These are phyloP conservation scores for Xerus rutilus DNA, from an alignment of 2,797 vertebrate species.

Conservation along the genomic window DNA sequence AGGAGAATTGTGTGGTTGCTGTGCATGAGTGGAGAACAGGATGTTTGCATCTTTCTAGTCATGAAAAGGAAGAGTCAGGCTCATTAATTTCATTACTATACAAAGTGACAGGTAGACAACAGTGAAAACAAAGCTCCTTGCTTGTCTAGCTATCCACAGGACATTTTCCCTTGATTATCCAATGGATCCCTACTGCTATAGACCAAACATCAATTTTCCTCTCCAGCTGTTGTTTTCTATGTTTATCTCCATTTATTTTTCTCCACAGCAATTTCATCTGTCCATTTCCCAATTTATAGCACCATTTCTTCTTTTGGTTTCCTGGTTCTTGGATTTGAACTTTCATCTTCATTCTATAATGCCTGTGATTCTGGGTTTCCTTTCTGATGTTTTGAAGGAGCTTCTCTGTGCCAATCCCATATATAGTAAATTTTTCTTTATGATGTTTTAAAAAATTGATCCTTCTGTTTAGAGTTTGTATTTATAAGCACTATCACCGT, in stretches of 20 bases:
- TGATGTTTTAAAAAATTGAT: not conserved
- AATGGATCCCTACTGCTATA: not conserved
- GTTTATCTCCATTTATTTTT: constrained; percentile 41
- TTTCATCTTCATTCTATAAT: constrained; percentile 14
- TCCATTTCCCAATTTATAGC: constrained; percentile 3
- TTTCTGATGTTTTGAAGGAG: not conserved
- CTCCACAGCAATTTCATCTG: constrained; percentile 32
- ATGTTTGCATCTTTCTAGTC: constrained; percentile 7
- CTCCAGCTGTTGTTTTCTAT: constrained; percentile 51
- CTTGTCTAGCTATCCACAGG: constrained; percentile 40
- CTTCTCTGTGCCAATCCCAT: not conserved
- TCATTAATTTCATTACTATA: constrained; percentile 77
- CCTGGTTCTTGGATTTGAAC: not conserved
- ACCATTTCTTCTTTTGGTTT: constrained; percentile 44
- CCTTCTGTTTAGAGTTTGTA: not conserved
- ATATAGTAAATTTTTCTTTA: not conserved
- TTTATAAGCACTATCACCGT: not conserved
- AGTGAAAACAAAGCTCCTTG: constrained; percentile 47
- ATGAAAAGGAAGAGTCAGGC: constrained; percentile 56
- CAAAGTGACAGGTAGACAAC: constrained; percentile 70
- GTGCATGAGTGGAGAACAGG: constrained; percentile 12
- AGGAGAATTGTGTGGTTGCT: constrained; percentile 40
- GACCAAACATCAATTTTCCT: constrained; percentile 57
- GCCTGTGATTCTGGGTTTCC: not conserved
- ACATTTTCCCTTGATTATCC: constrained; percentile 59